Conservation (phyloP, 1,140 invertebrate species). For the Bombus confusus region DNA sequence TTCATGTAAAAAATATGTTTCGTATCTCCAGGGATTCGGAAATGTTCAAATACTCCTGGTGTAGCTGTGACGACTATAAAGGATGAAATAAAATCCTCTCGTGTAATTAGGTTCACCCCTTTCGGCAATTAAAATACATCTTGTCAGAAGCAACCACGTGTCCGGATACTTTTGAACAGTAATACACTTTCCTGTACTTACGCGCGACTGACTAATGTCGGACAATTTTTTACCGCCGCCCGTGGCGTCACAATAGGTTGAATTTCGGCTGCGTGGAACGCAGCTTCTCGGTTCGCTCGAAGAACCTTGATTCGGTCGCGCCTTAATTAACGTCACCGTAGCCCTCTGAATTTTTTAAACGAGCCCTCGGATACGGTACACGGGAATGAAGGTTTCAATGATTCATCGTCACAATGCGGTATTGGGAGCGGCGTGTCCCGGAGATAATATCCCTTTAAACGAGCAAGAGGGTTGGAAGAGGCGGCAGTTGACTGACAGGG, state of each 20-base stretch:
- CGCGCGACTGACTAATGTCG: neutral
- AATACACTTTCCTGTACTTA: neutral
- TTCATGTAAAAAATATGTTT: too few species aligned
- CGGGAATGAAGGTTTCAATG: slow-evolving; percentile 63
- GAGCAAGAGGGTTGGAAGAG: slow-evolving; percentile 47
- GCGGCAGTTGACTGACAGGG: slow-evolving; percentile 48
- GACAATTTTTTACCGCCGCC: slow-evolving; percentile 16
- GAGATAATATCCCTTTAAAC: slow-evolving; percentile 66
- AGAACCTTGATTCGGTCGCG: slow-evolving; percentile 28
- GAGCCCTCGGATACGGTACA: neutral
- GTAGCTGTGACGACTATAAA: too few species aligned
- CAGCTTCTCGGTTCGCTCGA: neutral
- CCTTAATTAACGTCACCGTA: slow-evolving; percentile 63
- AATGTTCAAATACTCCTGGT: too few species aligned
- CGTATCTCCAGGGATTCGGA: too few species aligned
- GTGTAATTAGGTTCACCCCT: neutral
- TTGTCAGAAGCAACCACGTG: neutral
- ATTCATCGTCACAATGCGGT: slow-evolving; percentile 64
- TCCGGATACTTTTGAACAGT: neutral
- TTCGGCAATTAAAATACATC: neutral
- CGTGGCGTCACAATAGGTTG: neutral
- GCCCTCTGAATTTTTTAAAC: slow-evolving; percentile 46
- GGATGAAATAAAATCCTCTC: too few species aligned
- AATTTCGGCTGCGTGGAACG: slow-evolving; percentile 1
- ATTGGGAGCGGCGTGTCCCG: slow-evolving; percentile 49